These are phyloP conservation scores for Microhierax caerulescens DNA, from an alignment of 2,797 vertebrate species.

Conservation along the genomic window DNA sequence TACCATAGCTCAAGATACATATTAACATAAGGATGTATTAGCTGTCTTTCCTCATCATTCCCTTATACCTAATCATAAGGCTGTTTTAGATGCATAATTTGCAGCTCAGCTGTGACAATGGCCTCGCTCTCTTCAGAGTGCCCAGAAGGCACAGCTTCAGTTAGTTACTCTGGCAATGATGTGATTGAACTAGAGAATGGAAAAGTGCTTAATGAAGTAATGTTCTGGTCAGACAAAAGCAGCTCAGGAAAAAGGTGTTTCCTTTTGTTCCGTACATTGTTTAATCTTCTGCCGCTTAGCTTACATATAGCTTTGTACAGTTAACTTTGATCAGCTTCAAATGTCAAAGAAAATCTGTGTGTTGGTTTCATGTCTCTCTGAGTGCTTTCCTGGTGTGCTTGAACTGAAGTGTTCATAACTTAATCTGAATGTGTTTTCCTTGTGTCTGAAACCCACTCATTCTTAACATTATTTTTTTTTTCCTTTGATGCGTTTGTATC, in stretches of 20 bases:
- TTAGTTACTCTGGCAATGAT: not conserved
- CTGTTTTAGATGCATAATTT: not conserved
- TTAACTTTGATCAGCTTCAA: constrained; percentile 24
- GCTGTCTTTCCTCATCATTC: not conserved
- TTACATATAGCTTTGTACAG: not conserved
- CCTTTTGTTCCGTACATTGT: not conserved
- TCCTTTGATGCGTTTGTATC: not conserved
- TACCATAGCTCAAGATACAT: not conserved
- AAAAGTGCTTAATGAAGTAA: not conserved
- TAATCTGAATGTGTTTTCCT: constrained; percentile 8
- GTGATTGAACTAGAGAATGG: not conserved
- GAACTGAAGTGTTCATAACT: not conserved
- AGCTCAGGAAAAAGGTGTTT: not conserved
- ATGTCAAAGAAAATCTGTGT: not conserved
- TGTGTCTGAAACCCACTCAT: not conserved
- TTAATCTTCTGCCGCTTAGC: constrained; percentile 1
- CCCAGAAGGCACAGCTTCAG: not conserved
- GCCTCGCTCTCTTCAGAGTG: not conserved
- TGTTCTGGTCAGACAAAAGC: not conserved
- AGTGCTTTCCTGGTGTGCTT: not conserved
- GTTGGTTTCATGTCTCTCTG: not conserved
- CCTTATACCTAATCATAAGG: not conserved
- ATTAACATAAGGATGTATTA: constrained; percentile 32
- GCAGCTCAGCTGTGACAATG: not conserved
- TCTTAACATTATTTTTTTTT: not conserved